phyloP scores from a whole-genome alignment of 2,888 invertebrate species.

The Zhuqinia jingwanae region DNA sequence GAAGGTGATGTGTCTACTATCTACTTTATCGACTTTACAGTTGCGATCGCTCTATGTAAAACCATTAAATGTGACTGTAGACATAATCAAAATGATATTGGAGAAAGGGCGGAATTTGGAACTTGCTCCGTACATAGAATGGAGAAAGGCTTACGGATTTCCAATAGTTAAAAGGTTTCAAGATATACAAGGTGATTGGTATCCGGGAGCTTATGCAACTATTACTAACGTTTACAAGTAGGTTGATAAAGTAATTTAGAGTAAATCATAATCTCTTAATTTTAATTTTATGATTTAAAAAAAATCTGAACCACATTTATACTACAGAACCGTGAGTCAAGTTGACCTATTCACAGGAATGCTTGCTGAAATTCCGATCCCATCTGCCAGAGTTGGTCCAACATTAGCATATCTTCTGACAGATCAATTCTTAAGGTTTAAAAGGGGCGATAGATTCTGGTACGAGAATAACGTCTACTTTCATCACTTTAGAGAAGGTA shows the following conservation, averaged over 20 bases:
- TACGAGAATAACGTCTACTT: conserved; percentile 88
- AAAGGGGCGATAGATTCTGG: conserved; percentile 93
- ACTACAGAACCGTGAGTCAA: conserved; percentile 87
- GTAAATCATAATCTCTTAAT: too few relatives aligned
- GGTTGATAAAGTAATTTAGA: too few relatives aligned
- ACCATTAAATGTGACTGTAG: conserved; percentile 82
- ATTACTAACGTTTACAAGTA: conserved; percentile 74
- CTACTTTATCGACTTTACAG: conserved; percentile 81
- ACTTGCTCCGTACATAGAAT: conserved; percentile 88
- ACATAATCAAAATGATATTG: conserved; percentile 93
- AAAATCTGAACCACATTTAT: neutral
- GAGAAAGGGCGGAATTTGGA: conserved; percentile 95
- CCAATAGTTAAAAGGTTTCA: conserved; percentile 84
- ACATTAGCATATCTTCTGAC: conserved; percentile 91
- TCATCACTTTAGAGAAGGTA: conserved; percentile 86
- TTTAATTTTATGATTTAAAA: neutral
- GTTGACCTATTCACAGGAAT: conserved; percentile 95
- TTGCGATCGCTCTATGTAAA: conserved; percentile 86
- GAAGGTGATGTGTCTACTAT: neutral
- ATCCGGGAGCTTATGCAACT: conserved; percentile 83
- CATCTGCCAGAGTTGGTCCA: conserved; percentile 90
- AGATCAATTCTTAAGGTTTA: conserved; percentile 91
- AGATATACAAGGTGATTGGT: conserved; percentile 86
- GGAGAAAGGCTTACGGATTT: conserved; percentile 89
- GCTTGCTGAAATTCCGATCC: conserved; percentile 88